Evolutionary conservation across 2,888 invertebrate species (phyloP).

Genomic region (Chalcis sispes): DNA sequence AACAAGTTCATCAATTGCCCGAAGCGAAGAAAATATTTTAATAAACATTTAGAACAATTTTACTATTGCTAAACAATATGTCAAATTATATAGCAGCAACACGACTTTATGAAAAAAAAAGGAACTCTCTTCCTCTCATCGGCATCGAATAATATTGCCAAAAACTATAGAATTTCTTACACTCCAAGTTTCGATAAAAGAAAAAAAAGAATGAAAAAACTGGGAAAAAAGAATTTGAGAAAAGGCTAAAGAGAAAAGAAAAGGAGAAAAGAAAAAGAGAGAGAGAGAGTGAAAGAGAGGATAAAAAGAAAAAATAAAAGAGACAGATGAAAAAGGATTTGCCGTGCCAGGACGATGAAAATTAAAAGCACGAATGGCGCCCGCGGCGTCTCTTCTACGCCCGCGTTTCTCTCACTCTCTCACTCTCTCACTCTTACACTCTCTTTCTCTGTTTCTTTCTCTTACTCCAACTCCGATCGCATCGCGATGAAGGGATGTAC

Average conservation of each 20-base stretch:
- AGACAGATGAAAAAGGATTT: conserved; percentile 10
- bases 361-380: conserved; percentile 70
- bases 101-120: too few species aligned
- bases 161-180: conserved; percentile 6
- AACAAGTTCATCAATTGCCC: neutral
- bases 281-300: neutral
- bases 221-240: neutral
- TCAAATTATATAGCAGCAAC: too few species aligned
- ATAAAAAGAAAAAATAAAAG: too few species aligned
- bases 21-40: too few species aligned
- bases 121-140: too few species aligned
- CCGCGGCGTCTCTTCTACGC: conserved; percentile 58
- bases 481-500: conserved; percentile 65
- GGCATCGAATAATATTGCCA: neutral
- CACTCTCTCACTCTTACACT: neutral
- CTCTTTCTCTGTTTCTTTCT: neutral
- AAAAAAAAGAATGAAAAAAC: neutral
- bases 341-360: conserved; percentile 61
- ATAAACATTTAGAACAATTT: too few species aligned
- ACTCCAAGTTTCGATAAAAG: neutral
- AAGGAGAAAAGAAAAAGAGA: neutral
- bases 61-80: too few species aligned
- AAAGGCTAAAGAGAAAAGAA: neutral
- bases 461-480: conserved; percentile 68
- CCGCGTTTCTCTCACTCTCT: neutral